Evolutionary conservation across 1,140 invertebrate genomes (phyloP), one percentile per base, ranked within the genome.

Genomic region (Apocrypta bakeri): DNA sequence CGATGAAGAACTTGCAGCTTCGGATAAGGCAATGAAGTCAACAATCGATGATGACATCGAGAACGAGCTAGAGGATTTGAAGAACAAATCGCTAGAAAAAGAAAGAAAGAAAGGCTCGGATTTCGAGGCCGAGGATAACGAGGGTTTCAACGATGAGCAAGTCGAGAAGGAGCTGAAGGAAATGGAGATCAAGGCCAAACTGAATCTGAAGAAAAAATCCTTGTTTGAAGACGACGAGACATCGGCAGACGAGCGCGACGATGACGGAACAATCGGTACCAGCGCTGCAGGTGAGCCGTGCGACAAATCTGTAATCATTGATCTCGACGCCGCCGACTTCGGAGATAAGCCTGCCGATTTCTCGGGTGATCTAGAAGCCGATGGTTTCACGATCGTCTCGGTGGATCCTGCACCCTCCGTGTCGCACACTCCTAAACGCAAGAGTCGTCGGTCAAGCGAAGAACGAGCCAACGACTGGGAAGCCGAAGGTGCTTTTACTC

Each of bases 401-500:
- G 71, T 31, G n/a, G 37, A 78, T 6, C 78, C 21, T 17, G 31
- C 27, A 2, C 2, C 69, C 0, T 25, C 71, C 25, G 63, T 25
- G 12, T 61, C 76, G 2, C 27, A 40, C 1, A 61, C 12, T 2
- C 66, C 64, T 25, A 61, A 56, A 27, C n/a, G 72, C 24, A 42
- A 24, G 6, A 72, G 14, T 17, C 68, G 48, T 2, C 68, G 48
- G 6, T 3, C 37, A 2, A 77, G 64, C 48, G 75, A 72, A 3
- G 81, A 83, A 17, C 74, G 66, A 0, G 37, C 29, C n/a, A 69
- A 63, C 11, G 77, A 74, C 12, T 92, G 91, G 91, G 90, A 92
- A 6, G 90, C 89, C 0, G 91, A 92, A 14, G 90, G 91, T n/a
- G 91, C 89, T 7, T 91, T 91, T 14, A 92, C 91, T 0, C 91